Percentiles rank a stretch among this genome's conserved stretches.
Conservation (phyloP, 2,113 vertebrate genomes). For the Terrapene triunguis region DNA sequence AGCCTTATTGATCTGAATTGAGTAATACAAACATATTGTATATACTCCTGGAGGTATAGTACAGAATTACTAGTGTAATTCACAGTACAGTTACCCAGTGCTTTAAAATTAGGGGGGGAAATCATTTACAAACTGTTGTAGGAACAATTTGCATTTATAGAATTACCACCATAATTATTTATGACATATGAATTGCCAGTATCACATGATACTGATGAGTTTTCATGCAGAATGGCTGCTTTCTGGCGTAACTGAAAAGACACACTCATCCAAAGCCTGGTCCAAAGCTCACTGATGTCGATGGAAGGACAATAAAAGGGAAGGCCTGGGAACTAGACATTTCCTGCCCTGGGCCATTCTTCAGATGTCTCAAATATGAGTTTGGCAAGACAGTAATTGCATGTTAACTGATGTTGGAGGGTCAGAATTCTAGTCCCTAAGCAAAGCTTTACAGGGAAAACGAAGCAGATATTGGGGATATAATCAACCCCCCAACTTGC, state of each 20-base stretch:
- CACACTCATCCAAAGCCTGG: background rate
- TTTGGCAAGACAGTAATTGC: fast-evolving
- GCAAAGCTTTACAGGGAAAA: background rate
- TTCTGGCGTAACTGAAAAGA: background rate
- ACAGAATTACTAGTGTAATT: constrained; percentile 18
- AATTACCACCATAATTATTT: background rate
- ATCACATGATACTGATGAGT: background rate
- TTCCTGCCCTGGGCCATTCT: fast-evolving
- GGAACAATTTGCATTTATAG: constrained; percentile 1
- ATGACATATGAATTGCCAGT: fast-evolving
- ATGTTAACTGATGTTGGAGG: background rate
- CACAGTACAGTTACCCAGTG: background rate
- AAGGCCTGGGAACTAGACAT: background rate
- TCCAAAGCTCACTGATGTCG: background rate
- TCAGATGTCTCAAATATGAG: fast-evolving
- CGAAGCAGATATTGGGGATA: fast-evolving
- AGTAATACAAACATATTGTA: constrained; percentile 8
- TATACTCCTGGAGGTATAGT: background rate
- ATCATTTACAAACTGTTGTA: background rate
- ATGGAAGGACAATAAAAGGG: background rate
- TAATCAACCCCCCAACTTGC: background rate
- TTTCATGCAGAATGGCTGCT: background rate
- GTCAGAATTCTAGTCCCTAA: background rate
- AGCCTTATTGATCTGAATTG: constrained; percentile 40
- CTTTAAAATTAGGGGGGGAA: background rate